These are phyloP conservation scores for Amblyornis subalaris DNA, from an alignment of 2,113 vertebrate species.

Conservation along the genomic window DNA sequence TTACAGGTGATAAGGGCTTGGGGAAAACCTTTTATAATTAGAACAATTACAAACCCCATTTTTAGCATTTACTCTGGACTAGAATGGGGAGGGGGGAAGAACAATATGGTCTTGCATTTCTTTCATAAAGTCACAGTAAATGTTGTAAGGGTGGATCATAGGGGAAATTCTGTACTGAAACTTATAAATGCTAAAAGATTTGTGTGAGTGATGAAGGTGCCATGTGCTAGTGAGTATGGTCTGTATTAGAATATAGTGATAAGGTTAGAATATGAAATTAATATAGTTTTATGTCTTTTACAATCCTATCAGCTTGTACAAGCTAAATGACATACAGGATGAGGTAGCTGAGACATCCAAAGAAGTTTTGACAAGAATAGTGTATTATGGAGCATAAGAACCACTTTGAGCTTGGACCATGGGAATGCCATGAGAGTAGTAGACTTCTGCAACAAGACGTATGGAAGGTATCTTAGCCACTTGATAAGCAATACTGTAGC, in stretches of 20 bases:
- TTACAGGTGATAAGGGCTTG: constrained; percentile 20
- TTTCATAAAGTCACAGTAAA: background rate
- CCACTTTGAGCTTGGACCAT: background rate
- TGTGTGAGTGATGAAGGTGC: background rate
- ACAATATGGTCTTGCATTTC: background rate
- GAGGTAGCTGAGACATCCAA: background rate
- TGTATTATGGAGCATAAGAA: background rate
- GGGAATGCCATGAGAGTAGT: background rate
- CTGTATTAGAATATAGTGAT: background rate
- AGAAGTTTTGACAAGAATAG: background rate
- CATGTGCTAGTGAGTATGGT: background rate
- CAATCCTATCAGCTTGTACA: background rate
- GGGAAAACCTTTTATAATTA: constrained; percentile 6
- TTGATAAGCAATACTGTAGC: background rate
- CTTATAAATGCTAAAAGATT: background rate
- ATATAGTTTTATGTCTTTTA: background rate
- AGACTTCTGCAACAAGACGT: background rate
- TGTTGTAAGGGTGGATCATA: background rate
- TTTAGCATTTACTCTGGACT: background rate
- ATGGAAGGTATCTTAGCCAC: background rate
- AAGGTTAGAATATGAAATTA: background rate
- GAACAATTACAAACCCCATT: background rate
- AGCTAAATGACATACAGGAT: background rate
- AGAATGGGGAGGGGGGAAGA: background rate
- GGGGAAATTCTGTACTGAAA: background rate